phyloP scores from a whole-genome alignment of 2,888 invertebrate genomes.

The Heteropelma amictum region DNA sequence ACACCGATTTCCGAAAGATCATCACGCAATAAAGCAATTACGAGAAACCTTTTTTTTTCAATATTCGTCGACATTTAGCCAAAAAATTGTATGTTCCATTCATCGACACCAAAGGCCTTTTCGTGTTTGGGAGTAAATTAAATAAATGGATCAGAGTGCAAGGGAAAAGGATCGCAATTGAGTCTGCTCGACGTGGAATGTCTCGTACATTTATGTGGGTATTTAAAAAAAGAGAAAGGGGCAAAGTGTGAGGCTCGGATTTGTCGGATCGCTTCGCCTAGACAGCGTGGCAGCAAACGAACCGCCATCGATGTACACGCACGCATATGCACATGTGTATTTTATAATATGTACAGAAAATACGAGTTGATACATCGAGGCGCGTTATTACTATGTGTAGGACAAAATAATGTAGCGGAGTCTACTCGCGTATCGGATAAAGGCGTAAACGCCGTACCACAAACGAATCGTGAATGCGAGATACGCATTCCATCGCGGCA shows the following conservation, averaged over 20 bases:
- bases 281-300: conserved; percentile 73
- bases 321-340: not conserved
- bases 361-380: not conserved
- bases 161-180: not conserved
- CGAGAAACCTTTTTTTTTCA: no score
- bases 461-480: conserved; percentile 44
- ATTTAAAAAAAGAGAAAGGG: conserved; percentile 33
- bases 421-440: conserved; percentile 48
- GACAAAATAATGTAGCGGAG: conserved; percentile 19
- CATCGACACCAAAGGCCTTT: no score
- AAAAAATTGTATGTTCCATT: no score
- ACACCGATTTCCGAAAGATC: no score
- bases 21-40: no score
- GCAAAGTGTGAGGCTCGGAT: conserved; percentile 29
- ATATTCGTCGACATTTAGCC: no score
- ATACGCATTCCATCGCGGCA: conserved; percentile 16
- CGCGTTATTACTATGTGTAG: conserved; percentile 11
- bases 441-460: conserved; percentile 44
- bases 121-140: not conserved
- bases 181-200: conserved; percentile 7
- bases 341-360: not conserved
- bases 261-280: conserved; percentile 61
- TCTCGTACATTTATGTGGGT: not conserved
- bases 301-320: conserved; percentile 50
- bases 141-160: not conserved